phyloP scores from a whole-genome alignment of 2,888 invertebrate genomes.

The Drosophila mettleri region DNA sequence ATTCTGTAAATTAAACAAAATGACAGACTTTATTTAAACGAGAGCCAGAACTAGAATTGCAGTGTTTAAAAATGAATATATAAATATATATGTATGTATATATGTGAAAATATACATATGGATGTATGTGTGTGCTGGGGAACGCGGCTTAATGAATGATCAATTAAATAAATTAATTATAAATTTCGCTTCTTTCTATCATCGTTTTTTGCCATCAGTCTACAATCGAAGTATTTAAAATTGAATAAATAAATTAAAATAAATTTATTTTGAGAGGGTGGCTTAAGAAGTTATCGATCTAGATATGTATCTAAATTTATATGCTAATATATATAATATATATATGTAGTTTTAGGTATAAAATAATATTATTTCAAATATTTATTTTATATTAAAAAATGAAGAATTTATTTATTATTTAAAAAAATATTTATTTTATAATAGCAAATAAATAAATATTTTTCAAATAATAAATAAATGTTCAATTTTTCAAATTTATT shows the following conservation, averaged over 20 bases:
- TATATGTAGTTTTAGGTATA: too few species aligned
- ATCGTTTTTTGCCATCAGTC: background rate
- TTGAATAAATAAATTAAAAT: background rate
- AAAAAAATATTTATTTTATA: background rate
- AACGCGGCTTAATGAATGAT: background rate
- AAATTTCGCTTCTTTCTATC: background rate
- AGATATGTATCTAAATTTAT: too few species aligned
- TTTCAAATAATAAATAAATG: background rate
- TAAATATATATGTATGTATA: slow-evolving; percentile 34
- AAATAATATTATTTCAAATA: too few species aligned
- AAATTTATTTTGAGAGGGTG: background rate
- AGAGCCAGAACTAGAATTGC: slow-evolving; percentile 33
- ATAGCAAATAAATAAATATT: background rate
- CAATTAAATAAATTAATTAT: background rate
- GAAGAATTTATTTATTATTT: too few species aligned
- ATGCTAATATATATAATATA: too few species aligned
- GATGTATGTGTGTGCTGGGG: background rate
- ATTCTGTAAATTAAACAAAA: slow-evolving; percentile 89
- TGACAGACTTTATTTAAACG: slow-evolving; percentile 53
- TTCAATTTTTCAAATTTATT: too few species aligned
- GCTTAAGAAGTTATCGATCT: background rate
- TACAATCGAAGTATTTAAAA: slow-evolving; percentile 5
- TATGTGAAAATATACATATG: slow-evolving; percentile 13
- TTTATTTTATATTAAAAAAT: too few species aligned
- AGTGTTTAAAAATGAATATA: slow-evolving; percentile 54